A percentile compares a stretch with the other conserved stretches of the same genome.
These are phyloP conservation scores for Telmatochromis sp. DNA, from an alignment of 2,113 vertebrate genomes.

Conservation along the genomic window DNA sequence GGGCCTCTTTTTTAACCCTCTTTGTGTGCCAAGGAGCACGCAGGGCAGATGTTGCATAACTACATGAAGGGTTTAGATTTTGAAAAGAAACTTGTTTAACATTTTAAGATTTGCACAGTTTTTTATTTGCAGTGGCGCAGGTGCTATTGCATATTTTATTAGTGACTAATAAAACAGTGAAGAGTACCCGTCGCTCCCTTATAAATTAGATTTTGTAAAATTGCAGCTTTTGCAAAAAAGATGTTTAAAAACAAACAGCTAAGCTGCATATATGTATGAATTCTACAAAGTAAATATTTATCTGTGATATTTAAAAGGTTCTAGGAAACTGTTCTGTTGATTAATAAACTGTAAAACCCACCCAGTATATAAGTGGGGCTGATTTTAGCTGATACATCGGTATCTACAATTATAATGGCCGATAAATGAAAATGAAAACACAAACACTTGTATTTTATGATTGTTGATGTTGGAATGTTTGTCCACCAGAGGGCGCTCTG, in stretches of 20 bases:
- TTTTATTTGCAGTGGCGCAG: not conserved
- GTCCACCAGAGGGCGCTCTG: not conserved
- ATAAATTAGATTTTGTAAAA: not conserved
- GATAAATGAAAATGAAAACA: not conserved
- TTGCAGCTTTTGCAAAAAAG: not conserved
- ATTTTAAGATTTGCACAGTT: not conserved
- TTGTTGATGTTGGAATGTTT: not conserved
- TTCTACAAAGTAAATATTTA: not conserved
- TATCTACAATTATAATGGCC: not conserved
- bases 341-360: not conserved
- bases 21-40: conserved; percentile 41
- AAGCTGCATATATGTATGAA: not conserved
- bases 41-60: not conserved
- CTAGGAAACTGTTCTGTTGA: not conserved
- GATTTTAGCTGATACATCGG: not conserved
- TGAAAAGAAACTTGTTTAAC: not conserved
- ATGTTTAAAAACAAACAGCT: not conserved
- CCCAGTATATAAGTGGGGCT: not conserved
- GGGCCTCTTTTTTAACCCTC: not conserved
- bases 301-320: not conserved
- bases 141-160: not conserved
- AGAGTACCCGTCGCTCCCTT: not conserved
- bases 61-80: not conserved
- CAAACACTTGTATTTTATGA: not conserved
- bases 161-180: not conserved